Conservation (phyloP, 1,140 invertebrate genomes). For the Ips nitidus region DNA sequence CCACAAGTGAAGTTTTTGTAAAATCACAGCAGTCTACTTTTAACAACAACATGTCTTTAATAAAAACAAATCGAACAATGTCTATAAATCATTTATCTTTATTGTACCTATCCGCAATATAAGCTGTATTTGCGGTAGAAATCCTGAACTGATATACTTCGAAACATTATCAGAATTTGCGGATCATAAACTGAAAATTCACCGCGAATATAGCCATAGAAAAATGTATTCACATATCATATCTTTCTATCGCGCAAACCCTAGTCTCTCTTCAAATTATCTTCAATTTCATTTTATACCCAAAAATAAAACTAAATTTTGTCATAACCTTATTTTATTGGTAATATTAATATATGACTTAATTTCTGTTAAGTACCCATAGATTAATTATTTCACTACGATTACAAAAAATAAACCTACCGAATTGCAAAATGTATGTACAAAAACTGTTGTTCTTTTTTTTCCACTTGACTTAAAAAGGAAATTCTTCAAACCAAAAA, state of each 20-base stretch:
- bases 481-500: slow-evolving; percentile 10
- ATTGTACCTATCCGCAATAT: too few relatives aligned
- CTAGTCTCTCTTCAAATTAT: background rate
- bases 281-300: slow-evolving; percentile 5
- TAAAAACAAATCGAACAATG: background rate
- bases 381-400: slow-evolving; percentile 28
- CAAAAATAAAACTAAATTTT: slow-evolving; percentile 37
- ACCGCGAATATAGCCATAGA: slow-evolving; percentile 28
- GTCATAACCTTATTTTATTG: slow-evolving; percentile 13
- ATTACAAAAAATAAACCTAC: slow-evolving; percentile 33
- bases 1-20: background rate
- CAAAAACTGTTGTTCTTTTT: slow-evolving; percentile 19
- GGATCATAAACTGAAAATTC: slow-evolving; percentile 4
- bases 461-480: background rate
- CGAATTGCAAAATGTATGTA: slow-evolving; percentile 36
- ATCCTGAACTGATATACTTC: too few relatives aligned
- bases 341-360: slow-evolving; percentile 25
- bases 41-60: slow-evolving; percentile 27
- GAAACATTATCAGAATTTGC: too few relatives aligned
- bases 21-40: slow-evolving; percentile 37
- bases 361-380: slow-evolving; percentile 34
- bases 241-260: too few relatives aligned
- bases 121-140: too few relatives aligned
- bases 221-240: too few relatives aligned
- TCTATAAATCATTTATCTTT: too few relatives aligned